These are phyloP conservation scores for Chaetoderma sp. DNA, from an alignment of 2,888 invertebrate species.

Conservation along the genomic window DNA sequence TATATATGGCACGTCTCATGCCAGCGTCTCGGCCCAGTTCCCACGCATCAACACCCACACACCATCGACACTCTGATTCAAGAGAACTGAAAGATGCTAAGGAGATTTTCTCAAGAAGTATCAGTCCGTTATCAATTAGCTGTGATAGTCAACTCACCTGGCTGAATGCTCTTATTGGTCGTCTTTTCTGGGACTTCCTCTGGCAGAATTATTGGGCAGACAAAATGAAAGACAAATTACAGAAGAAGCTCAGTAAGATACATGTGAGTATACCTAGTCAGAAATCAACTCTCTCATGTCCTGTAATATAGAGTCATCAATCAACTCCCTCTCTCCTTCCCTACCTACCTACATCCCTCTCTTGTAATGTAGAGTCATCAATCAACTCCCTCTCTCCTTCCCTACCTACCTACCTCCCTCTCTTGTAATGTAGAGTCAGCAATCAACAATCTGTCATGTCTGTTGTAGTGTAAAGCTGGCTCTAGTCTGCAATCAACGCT, in stretches of 20 bases:
- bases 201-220: conserved; percentile 79
- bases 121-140: conserved; percentile 44
- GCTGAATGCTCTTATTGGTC: conserved; percentile 81
- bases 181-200: conserved; percentile 86
- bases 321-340: no score
- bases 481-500: no score
- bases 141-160: conserved; percentile 63
- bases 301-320: background rate
- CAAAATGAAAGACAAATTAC: conserved; percentile 82
- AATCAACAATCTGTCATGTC: no score
- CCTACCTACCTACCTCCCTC: no score
- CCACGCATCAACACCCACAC: conserved; percentile 37
- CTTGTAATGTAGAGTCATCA: no score
- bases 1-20: conserved; percentile 63
- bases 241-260: conserved; percentile 86
- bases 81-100: conserved; percentile 7
- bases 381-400: no score
- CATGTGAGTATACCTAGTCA: conserved; percentile 77
- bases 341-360: no score
- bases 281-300: background rate
- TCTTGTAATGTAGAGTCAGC: no score
- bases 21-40: conserved; percentile 40
- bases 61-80: background rate
- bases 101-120: conserved; percentile 15
- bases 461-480: no score